Conservation (phyloP, 2,888 invertebrate genomes). For the Leptura quadrifasciata region DNA sequence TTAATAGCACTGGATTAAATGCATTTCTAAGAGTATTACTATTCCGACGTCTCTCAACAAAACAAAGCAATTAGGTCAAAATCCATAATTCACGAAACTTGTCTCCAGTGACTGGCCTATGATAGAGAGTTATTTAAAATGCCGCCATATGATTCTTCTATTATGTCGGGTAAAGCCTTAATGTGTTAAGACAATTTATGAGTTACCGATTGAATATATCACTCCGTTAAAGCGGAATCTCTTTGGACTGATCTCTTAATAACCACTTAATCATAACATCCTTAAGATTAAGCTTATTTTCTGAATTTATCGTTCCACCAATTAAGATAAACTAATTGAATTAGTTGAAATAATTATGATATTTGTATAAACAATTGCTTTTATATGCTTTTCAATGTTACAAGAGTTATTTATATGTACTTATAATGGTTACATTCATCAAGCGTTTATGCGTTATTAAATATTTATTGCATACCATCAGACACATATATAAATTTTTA, state of each 20-base stretch:
- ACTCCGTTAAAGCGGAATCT: slow-evolving; percentile 12
- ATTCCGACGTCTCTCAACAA: no score
- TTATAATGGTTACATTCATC: slow-evolving; percentile 39
- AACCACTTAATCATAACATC: slow-evolving; percentile 32
- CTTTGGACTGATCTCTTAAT: slow-evolving; percentile 20
- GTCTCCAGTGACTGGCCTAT: no score
- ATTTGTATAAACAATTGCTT: slow-evolving; percentile 40
- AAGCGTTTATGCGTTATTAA: slow-evolving; percentile 31
- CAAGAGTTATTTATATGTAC: slow-evolving; percentile 37
- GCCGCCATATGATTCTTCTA: slow-evolving; percentile 20
- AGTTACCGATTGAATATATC: slow-evolving; percentile 53
- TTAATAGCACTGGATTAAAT: no score
- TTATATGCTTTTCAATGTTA: slow-evolving; percentile 33
- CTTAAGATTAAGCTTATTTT: slow-evolving; percentile 36
- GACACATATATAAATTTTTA: slow-evolving; percentile 24
- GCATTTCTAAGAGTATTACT: no score
- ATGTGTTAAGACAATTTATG: slow-evolving; percentile 55
- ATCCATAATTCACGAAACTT: no score
- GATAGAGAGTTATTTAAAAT: slow-evolving; percentile 49
- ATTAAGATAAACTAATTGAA: slow-evolving; percentile 43
- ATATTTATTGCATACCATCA: slow-evolving; percentile 30
- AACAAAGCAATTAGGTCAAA: no score
- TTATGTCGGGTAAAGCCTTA: slow-evolving; percentile 27
- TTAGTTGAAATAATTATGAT: slow-evolving; percentile 36
- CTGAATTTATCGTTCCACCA: slow-evolving; percentile 31